Percentiles rank a stretch among this genome's conserved stretches.
Conservation (phyloP, 2,113 vertebrate genomes). For the Dipodomys ordii region DNA sequence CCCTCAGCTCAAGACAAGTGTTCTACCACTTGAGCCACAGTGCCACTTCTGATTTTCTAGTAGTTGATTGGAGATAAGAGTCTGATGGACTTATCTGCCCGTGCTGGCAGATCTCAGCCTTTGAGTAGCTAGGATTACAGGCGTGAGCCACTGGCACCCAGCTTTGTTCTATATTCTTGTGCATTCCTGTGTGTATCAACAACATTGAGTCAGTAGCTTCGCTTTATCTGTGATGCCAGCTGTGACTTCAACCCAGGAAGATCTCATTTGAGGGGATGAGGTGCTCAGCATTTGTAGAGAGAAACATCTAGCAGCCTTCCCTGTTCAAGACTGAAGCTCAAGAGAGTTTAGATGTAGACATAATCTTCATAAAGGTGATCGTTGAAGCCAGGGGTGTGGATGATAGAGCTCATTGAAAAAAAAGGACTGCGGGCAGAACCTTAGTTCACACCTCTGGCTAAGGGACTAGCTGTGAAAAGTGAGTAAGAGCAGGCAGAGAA, state of each 20-base stretch:
- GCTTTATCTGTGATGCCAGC: neutral
- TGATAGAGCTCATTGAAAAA: neutral
- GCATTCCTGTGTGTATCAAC: neutral
- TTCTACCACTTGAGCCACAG: too few relatives aligned
- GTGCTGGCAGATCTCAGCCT: too few relatives aligned
- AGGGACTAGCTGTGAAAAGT: neutral
- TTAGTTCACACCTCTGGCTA: neutral
- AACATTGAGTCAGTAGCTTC: neutral
- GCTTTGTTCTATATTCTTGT: neutral
- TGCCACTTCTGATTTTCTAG: too few relatives aligned
- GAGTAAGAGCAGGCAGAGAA: neutral
- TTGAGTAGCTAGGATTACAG: too few relatives aligned
- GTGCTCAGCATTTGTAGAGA: neutral
- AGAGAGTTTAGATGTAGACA: neutral
- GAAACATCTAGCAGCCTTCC: neutral
- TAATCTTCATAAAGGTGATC: neutral
- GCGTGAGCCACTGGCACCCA: too few relatives aligned
- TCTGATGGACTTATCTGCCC: too few relatives aligned
- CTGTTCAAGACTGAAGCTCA: constrained; percentile 11
- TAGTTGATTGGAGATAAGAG: too few relatives aligned
- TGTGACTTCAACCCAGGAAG: neutral
- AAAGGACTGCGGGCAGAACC: neutral
- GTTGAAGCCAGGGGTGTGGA: neutral
- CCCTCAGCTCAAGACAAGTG: too few relatives aligned
- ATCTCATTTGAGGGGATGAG: neutral